Conservation (phyloP, 2,797 vertebrate species). For the Ctenosaura bakeri region DNA sequence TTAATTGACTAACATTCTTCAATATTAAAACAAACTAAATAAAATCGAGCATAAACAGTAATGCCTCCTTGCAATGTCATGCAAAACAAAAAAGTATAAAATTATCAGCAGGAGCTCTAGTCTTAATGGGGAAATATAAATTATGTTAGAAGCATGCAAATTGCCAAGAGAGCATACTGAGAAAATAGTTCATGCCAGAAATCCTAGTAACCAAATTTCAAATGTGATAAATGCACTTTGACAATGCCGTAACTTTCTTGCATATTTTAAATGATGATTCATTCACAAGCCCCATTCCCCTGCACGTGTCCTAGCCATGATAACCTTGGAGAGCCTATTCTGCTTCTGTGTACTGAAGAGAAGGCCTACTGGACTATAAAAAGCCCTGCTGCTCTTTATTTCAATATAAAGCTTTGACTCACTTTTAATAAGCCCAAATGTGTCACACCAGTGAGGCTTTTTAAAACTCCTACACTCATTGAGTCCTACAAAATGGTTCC, state of each 20-base stretch:
- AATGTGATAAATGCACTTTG: conserved; percentile 30
- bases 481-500: neutral
- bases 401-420: conserved; percentile 22
- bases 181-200: conserved; percentile 39
- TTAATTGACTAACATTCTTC: neutral
- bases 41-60: conserved; percentile 67
- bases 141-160: conserved; percentile 59
- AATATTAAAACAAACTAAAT: conserved; percentile 60
- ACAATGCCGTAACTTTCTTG: neutral
- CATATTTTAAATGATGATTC: neutral
- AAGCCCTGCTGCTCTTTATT: neutral
- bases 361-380: neutral
- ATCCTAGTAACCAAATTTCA: conserved; percentile 48
- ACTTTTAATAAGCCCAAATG: conserved; percentile 14
- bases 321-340: neutral
- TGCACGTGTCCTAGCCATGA: neutral
- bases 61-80: conserved; percentile 58
- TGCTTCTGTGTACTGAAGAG: neutral
- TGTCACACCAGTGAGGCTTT: neutral
- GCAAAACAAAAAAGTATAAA: conserved; percentile 70
- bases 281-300: neutral
- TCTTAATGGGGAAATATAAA: conserved; percentile 69
- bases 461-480: conserved; percentile 5
- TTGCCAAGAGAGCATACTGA: conserved; percentile 44
- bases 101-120: conserved; percentile 60